phyloP scores from a whole-genome alignment of 1,140 invertebrate genomes.

The Pseudoatta argentina region DNA sequence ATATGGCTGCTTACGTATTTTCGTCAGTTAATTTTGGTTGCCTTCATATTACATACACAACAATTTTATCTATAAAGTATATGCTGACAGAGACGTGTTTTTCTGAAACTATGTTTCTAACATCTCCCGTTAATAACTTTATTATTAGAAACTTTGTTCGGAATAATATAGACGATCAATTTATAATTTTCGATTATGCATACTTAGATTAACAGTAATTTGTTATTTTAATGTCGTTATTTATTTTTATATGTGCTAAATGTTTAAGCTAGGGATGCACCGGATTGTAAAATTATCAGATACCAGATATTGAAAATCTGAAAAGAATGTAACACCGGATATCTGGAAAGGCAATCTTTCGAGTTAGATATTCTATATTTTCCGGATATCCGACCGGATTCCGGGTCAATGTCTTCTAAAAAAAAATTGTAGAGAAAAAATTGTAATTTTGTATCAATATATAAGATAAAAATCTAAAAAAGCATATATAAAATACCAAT shows the following conservation, averaged over 20 bases:
- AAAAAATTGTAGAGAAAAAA: no score
- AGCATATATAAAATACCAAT: no score
- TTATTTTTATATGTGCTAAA: background rate
- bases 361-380: no score
- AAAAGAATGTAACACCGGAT: no score
- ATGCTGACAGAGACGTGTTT: background rate
- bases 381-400: no score
- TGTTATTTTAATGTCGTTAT: background rate
- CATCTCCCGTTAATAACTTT: background rate
- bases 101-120: background rate
- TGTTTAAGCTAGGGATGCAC: background rate
- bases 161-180: no score
- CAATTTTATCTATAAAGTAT: slow-evolving; percentile 4
- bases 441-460: no score
- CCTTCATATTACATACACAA: background rate
- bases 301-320: no score
- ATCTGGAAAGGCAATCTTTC: no score
- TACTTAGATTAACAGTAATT: background rate
- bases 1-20: slow-evolving; percentile 54
- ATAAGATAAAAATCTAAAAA: no score
- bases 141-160: background rate
- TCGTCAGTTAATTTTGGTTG: slow-evolving; percentile 5
- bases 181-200: background rate
- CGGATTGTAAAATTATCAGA: no score
- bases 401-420: no score